Base-by-base conservation (phyloP, 2,888 invertebrate species). In the Parthenolecanium corni region DNA sequence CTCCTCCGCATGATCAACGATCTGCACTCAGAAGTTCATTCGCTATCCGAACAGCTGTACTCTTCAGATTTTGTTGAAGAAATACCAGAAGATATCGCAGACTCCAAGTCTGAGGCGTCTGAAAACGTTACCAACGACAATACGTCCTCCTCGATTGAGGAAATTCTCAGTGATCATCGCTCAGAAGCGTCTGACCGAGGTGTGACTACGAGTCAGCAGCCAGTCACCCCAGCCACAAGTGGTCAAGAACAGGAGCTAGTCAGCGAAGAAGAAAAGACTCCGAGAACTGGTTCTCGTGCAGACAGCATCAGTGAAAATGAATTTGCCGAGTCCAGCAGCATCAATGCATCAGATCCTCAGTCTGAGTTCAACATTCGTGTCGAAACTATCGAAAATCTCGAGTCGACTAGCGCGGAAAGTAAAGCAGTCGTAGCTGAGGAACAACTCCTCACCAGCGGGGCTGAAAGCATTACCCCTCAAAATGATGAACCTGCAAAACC, bases 31-130 rank as follows among this genome's bases (percentile, higher is more conserved):
- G 58, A 58, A 21, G 58, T 58, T 1, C 21, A 47, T 11, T 58
- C 58, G 2, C 21, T 58, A 38, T 58, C 58, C n/a, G 58, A 58
- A 20, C 58, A 58, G 38, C 25, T 58, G 6, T 58, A 58, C 49
- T 58, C 58, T 3, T 58, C 58, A 4, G 58, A 58, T 36, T 58
- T 58, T 23, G 58, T 58, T 6, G 58, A 58, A 49, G 44, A 42
- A 9, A 49, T 58, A 20, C 58, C 49, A 12, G 58, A 58, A 12
- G 49, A 49, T 14, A 21, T 58, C 11, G 36, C 38, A 3, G 58
- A 58, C 16, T 36, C 25, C 31, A 58, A 49, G 38, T 58, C 58
- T 4, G 58, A 58, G 49, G 36, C 49, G 5, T 57, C 57, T 12
- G 57, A 57, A 38, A 58, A 58, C 16, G 51, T 24, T 3, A 47